A percentile compares a stretch with the other conserved stretches of the same genome.
Evolutionary conservation across 2,888 invertebrate genomes (phyloP).

Genomic region (Teinopalpus imperialis): DNA sequence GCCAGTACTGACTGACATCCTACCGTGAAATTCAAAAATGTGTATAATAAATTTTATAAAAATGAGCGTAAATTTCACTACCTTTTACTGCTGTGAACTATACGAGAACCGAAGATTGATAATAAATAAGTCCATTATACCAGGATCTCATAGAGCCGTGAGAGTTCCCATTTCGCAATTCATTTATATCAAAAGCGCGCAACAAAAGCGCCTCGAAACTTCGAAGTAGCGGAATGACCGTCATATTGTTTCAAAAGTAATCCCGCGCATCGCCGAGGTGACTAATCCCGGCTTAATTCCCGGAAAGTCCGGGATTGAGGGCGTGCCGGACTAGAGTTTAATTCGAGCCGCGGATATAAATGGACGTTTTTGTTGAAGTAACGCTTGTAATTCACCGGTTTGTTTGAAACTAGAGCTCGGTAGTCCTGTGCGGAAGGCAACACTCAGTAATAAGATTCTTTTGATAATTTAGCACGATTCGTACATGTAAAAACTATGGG

Average conservation of each 20-base stretch:
- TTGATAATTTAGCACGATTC: background rate
- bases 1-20: too few species aligned
- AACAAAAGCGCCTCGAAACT: constrained; percentile 3
- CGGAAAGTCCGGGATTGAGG: constrained; percentile 32
- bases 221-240: constrained; percentile 31
- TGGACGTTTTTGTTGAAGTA: constrained; percentile 24
- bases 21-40: too few species aligned
- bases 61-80: too few species aligned
- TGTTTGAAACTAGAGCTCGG: constrained; percentile 12
- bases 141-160: constrained; percentile 2
- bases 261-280: constrained; percentile 42
- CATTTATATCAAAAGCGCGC: constrained; percentile 8
- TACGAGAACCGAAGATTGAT: too few species aligned
- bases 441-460: constrained; percentile 3
- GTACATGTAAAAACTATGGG: too few species aligned
- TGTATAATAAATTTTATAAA: too few species aligned
- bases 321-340: constrained; percentile 30
- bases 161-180: constrained; percentile 3
- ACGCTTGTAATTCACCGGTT: constrained; percentile 15
- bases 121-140: too few species aligned
- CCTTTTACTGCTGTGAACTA: too few species aligned
- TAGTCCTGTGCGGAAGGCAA: background rate
- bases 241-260: constrained; percentile 52
- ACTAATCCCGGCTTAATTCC: constrained; percentile 53
- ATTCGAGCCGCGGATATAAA: constrained; percentile 29